Conservation (phyloP, 2,888 invertebrate genomes). For the Drosophila antonietae region DNA sequence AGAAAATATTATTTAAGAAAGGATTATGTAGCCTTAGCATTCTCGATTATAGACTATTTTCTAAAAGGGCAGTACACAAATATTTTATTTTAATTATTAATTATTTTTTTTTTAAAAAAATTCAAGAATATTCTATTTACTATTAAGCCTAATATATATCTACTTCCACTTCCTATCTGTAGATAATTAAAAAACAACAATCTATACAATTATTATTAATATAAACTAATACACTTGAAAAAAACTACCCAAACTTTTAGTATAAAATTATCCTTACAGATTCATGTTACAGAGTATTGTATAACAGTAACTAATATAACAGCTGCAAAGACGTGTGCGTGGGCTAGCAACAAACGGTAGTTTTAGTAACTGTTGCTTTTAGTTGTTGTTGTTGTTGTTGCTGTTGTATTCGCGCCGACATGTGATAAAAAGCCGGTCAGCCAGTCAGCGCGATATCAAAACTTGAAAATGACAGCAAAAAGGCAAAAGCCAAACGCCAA, state of each 20-base stretch:
- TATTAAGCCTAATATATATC: too few species aligned
- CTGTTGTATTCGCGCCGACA: background rate
- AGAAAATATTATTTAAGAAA: too few species aligned
- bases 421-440: slow-evolving; percentile 49
- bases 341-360: slow-evolving; percentile 23
- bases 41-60: too few species aligned
- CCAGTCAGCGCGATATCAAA: slow-evolving; percentile 21
- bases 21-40: too few species aligned
- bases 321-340: slow-evolving; percentile 1
- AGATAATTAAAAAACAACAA: too few species aligned
- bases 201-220: background rate
- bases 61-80: too few species aligned
- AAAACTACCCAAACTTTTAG: background rate
- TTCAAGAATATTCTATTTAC: too few species aligned
- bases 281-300: background rate
- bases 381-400: background rate
- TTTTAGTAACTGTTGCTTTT: slow-evolving; percentile 7
- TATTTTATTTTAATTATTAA: too few species aligned
- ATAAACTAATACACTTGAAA: background rate
- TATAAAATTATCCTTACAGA: background rate
- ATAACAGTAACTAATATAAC: slow-evolving; percentile 4
- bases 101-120: too few species aligned
- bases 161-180: too few species aligned
- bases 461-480: slow-evolving; percentile 10
- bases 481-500: slow-evolving; percentile 13